Conservation (phyloP, 1,140 invertebrate genomes). For the Proales similis region DNA sequence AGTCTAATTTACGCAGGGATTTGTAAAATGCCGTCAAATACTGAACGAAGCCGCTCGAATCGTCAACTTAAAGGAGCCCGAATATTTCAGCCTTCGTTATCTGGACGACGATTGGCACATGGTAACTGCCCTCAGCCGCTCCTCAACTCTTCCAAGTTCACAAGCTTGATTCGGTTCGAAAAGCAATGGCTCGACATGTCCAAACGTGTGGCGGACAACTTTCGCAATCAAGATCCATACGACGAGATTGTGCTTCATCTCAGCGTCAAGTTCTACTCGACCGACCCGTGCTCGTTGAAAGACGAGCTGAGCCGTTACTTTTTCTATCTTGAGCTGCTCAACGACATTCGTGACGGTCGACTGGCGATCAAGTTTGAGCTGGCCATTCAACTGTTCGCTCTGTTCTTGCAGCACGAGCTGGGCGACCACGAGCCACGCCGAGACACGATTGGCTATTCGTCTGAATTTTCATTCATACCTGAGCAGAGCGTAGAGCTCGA, state of each 20-base stretch:
- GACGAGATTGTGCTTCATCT: slow-evolving; percentile 12
- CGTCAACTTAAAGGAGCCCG: slow-evolving; percentile 11
- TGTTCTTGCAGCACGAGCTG: slow-evolving; percentile 43
- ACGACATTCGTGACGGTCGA: slow-evolving; percentile 8
- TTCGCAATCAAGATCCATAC: slow-evolving; percentile 5
- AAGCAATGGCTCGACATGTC: slow-evolving; percentile 26
- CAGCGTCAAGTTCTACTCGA: slow-evolving; percentile 20
- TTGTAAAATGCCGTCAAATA: slow-evolving; percentile 23
- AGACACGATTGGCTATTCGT: slow-evolving; percentile 48
- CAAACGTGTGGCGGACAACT: not conserved
- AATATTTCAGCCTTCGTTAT: slow-evolving; percentile 31
- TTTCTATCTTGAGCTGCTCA: slow-evolving; percentile 19
- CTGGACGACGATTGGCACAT: not conserved
- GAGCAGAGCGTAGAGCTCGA: slow-evolving; percentile 87
- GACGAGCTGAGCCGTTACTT: slow-evolving; percentile 27
- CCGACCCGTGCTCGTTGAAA: slow-evolving; percentile 28
- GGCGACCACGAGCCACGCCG: slow-evolving; percentile 47
- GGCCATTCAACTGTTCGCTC: slow-evolving; percentile 11
- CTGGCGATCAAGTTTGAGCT: slow-evolving; percentile 15
- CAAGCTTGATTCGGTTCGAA: too few species aligned
- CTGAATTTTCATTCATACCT: slow-evolving; percentile 56
- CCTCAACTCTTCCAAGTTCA: too few species aligned
- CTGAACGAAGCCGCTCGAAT: slow-evolving; percentile 24
- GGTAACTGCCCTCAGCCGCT: too few species aligned
- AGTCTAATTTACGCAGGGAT: slow-evolving; percentile 1